Conservation (phyloP, 2,797 vertebrate genomes). For the Gallirallus australis region DNA sequence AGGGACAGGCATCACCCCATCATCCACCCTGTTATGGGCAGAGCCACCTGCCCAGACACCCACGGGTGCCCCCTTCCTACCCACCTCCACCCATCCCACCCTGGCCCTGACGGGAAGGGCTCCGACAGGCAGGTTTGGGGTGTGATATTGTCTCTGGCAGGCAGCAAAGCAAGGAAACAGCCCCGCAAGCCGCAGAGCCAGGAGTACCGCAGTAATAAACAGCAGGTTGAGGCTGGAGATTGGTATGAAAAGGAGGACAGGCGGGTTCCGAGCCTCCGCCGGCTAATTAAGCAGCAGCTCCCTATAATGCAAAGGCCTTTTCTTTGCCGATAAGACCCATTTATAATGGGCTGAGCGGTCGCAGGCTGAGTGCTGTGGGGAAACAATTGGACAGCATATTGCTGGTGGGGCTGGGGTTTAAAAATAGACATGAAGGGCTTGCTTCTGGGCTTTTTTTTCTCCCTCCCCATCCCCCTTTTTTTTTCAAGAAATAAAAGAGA, state of each 20-base stretch:
- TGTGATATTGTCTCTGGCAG: background rate
- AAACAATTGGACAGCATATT: conserved; percentile 64
- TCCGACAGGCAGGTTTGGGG: background rate
- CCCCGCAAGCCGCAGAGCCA: conserved; percentile 5
- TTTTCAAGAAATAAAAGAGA: conserved; percentile 1
- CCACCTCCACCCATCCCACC: background rate
- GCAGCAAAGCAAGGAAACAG: background rate
- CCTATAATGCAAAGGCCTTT: conserved; percentile 63
- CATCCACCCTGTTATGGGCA: background rate
- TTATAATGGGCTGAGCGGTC: conserved; percentile 57
- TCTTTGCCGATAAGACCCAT: conserved; percentile 63
- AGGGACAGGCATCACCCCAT: background rate
- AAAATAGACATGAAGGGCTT: conserved; percentile 69
- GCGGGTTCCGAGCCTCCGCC: conserved; percentile 37
- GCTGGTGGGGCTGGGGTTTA: conserved; percentile 64
- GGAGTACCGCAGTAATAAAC: conserved; percentile 66
- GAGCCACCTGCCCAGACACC: background rate
- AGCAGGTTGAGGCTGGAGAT: conserved; percentile 52
- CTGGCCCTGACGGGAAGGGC: accelerated
- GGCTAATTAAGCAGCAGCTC: conserved; percentile 71
- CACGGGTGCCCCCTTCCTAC: background rate
- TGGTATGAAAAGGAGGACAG: conserved; percentile 59
- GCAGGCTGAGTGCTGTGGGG: conserved; percentile 58
- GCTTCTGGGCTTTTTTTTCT: conserved; percentile 1
- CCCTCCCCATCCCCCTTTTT: background rate